Evolutionary conservation across 2,797 vertebrate genomes (phyloP).

Genomic region (Sebastes diaconus): DNA sequence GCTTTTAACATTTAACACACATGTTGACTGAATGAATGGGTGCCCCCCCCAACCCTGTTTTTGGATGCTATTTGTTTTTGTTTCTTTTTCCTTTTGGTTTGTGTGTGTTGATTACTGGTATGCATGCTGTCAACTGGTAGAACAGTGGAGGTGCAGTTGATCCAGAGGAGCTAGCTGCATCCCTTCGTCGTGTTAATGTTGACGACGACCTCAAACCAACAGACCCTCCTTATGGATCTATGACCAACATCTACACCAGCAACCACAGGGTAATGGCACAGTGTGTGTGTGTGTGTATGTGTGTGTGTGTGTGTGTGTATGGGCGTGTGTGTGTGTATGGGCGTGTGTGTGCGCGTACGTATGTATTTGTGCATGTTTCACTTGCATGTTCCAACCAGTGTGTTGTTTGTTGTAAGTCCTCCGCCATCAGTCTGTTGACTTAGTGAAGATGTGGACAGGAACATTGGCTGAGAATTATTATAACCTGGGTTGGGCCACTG

Average conservation of each 20-base stretch:
- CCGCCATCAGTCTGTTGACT: neutral
- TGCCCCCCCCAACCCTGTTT: neutral
- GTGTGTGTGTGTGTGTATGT: neutral
- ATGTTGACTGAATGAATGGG: conserved; percentile 49
- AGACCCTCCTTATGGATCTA: conserved; percentile 82
- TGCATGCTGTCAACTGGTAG: conserved; percentile 80
- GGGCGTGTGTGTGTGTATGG: neutral
- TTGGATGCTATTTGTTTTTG: conserved; percentile 15
- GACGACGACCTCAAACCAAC: conserved; percentile 79
- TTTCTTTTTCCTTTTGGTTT: conserved; percentile 16
- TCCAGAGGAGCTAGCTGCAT: conserved; percentile 84
- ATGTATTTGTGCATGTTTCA: conserved; percentile 20
- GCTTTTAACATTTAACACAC: neutral
- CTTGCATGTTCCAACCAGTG: neutral
- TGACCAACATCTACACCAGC: conserved; percentile 84
- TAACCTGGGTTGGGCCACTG: neutral
- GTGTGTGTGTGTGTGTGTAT: neutral
- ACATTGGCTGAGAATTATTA: neutral
- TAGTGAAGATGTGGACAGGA: neutral
- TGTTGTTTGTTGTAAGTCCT: neutral
- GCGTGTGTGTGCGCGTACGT: neutral
- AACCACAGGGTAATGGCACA: conserved; percentile 83
- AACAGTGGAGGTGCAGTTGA: conserved; percentile 83
- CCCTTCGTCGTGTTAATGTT: conserved; percentile 78
- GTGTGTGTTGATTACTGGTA: conserved; percentile 36